Conservation (phyloP, 2,797 vertebrate species). For the Lutjanus campechanus region DNA sequence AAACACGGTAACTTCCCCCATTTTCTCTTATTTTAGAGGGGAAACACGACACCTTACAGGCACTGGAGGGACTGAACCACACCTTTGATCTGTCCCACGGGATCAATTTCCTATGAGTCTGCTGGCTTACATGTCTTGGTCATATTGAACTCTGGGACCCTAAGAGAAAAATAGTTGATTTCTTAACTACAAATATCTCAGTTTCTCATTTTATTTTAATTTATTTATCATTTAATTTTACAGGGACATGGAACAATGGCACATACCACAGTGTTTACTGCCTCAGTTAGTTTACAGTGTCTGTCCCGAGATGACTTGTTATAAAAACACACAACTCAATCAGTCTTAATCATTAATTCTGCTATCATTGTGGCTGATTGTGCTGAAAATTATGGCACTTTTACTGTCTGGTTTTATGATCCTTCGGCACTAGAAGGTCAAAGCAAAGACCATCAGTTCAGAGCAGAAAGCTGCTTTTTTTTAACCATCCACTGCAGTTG, state of each 20-base stretch:
- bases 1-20: conserved; percentile 25
- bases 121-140: neutral
- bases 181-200: neutral
- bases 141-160: conserved; percentile 20
- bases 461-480: conserved; percentile 9
- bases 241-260: neutral
- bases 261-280: neutral
- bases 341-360: conserved; percentile 46
- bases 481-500: neutral
- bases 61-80: conserved; percentile 6
- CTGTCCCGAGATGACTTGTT: conserved; percentile 10
- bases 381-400: conserved; percentile 45
- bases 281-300: neutral
- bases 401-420: conserved; percentile 58
- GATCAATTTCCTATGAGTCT: conserved; percentile 14
- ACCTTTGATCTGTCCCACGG: conserved; percentile 44
- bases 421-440: conserved; percentile 43
- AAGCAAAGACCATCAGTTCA: conserved; percentile 29
- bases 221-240: neutral
- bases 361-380: conserved; percentile 45
- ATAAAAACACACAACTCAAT: conserved; percentile 40
- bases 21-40: conserved; percentile 28
- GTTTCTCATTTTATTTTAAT: neutral
- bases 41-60: conserved; percentile 41
- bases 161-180: neutral